Evolutionary conservation across 2,113 vertebrate species (phyloP), one percentile per base, ranked within the genome.

Genomic region (Holacanthus passer): DNA sequence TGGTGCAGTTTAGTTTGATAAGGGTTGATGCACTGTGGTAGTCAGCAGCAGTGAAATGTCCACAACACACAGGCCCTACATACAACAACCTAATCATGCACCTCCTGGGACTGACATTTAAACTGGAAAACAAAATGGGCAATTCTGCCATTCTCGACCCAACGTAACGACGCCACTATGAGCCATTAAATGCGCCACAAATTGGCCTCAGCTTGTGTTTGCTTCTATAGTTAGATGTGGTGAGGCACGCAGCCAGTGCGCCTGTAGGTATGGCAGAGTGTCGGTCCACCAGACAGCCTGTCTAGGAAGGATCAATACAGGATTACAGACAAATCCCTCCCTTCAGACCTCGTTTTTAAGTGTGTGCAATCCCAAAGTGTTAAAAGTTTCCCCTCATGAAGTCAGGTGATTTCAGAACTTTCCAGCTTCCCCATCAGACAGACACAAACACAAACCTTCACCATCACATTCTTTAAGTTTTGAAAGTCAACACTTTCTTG

Each of bases 291-390:
- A 89, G 90, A 92, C 81, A 82, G 74, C 37, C 77, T 68, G 86
- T 87, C 90, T 87, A 68, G 75, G 47, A 79, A 69, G 84, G 88
- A 90, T 92, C 87, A 90, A 74, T 88, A 81, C 43, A 52, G 76
- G 84, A 88, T 88, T 85, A 88, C 4, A 2, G 55, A 82, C 80
- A 89, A 87, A 92, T 84, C 80, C 82, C 48, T 88, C 64, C 56
- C 43, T 79, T 73, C 48, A 88, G 79, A 82, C 76, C 39, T 79
- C 67, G 78, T 70, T 87, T 89, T 85, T 65, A 76, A 84, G 55
- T 59, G 72, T 67, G 69, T n/a, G 31, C 60, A 71, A 83, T 88
- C 73, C 53, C 64, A 22, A 69, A 78, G 79, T 85, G 71, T 87
- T 72, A 64, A 84, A 74, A 65, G 63, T 75, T 85, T 85, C 77